These are phyloP conservation scores for Zaprionus davidi DNA, from an alignment of 1,140 invertebrate genomes.

Conservation along the genomic window DNA sequence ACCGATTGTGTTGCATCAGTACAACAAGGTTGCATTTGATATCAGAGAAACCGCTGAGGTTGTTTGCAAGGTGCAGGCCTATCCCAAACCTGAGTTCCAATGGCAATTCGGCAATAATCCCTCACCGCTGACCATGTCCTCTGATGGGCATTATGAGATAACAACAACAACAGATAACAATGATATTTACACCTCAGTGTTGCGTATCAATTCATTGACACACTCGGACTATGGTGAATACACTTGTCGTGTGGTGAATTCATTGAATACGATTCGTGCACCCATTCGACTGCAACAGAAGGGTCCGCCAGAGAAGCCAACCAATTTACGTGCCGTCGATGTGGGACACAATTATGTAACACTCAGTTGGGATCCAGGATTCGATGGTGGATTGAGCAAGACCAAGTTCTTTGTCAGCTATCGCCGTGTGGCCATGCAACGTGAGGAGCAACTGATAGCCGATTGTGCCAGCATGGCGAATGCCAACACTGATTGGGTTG, in stretches of 20 bases:
- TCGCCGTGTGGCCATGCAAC: constrained; percentile 86
- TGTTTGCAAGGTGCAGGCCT: constrained; percentile 94
- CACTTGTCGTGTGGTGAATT: constrained; percentile 92
- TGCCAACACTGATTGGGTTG: constrained; percentile 89
- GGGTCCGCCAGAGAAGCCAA: constrained; percentile 93
- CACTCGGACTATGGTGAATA: constrained; percentile 95
- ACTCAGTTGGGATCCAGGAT: constrained; percentile 93
- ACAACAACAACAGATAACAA: constrained; percentile 91
- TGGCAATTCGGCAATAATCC: constrained; percentile 93
- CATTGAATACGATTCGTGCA: constrained; percentile 90
- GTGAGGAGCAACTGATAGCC: constrained; percentile 86
- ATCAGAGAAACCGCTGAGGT: constrained; percentile 93
- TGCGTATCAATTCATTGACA: constrained; percentile 91
- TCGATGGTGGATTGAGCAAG: constrained; percentile 93
- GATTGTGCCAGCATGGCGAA: constrained; percentile 87
- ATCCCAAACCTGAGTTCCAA: constrained; percentile 95
- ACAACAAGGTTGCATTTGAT: constrained; percentile 95
- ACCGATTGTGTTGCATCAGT: constrained; percentile 92
- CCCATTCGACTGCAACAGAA: constrained; percentile 92
- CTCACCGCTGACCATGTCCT: constrained; percentile 89
- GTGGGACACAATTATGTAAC: constrained; percentile 91
- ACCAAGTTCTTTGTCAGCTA: constrained; percentile 94
- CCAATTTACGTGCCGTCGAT: constrained; percentile 88
- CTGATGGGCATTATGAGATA: constrained; percentile 94
- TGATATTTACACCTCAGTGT: constrained; percentile 92